These are phyloP conservation scores for Danaus melanippus DNA, from an alignment of 1,140 invertebrate genomes.

Conservation along the genomic window DNA sequence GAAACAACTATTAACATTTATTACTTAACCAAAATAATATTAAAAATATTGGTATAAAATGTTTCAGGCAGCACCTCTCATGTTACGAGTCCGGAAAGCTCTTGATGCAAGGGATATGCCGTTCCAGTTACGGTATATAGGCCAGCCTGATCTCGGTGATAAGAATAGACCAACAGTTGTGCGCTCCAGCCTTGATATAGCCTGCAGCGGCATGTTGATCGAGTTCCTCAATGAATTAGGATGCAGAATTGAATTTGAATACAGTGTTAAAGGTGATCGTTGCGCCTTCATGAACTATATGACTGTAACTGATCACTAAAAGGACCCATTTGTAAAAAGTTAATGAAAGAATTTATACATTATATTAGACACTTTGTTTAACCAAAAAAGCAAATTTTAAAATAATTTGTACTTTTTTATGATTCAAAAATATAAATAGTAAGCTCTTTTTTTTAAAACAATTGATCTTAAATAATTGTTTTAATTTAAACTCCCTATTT, in stretches of 20 bases:
- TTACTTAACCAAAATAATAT: too few species aligned
- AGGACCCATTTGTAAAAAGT: too few species aligned
- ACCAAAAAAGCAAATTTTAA: conserved; percentile 3
- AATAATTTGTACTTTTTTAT: neutral
- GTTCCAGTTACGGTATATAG: conserved; percentile 91
- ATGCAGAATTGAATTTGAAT: conserved; percentile 93
- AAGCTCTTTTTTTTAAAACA: too few species aligned
- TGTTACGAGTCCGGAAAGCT: conserved; percentile 83
- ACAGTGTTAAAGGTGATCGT: conserved; percentile 82
- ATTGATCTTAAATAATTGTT: too few species aligned
- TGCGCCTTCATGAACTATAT: too few species aligned
- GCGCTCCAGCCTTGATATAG: conserved; percentile 92
- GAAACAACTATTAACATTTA: too few species aligned
- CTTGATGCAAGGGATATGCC: conserved; percentile 85
- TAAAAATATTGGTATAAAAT: neutral
- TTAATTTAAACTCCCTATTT: too few species aligned
- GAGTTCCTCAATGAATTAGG: conserved; percentile 95
- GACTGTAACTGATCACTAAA: too few species aligned
- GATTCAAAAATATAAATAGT: too few species aligned
- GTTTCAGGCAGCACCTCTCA: conserved; percentile 74
- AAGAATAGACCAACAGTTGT: conserved; percentile 92
- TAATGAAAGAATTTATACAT: too few species aligned
- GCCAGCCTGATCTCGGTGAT: conserved; percentile 88
- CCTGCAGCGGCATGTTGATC: conserved; percentile 88
- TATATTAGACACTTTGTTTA: too few species aligned